Conservation (phyloP, 2,888 invertebrate genomes). For the Polyploca ridens region DNA sequence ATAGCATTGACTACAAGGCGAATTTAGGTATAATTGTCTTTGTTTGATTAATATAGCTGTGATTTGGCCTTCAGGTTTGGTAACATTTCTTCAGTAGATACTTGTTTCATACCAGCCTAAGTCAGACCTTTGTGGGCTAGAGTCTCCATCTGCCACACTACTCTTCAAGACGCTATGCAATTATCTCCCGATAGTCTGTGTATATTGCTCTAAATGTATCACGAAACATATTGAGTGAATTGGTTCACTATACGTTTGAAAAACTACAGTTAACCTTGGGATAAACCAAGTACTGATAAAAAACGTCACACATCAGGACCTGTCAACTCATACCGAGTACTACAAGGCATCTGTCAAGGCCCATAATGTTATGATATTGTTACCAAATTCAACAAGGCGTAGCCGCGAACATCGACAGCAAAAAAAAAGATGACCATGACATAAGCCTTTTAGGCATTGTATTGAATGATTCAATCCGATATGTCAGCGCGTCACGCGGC, state of each 20-base stretch:
- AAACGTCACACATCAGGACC: neutral
- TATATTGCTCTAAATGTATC: too few species aligned
- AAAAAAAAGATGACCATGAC: slow-evolving; percentile 27
- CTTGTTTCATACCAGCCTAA: neutral
- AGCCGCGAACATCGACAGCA: slow-evolving; percentile 3
- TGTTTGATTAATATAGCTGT: neutral
- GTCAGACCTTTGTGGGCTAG: neutral
- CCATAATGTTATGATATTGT: slow-evolving; percentile 6
- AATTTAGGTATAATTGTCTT: neutral
- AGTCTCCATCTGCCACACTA: neutral
- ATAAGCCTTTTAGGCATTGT: slow-evolving; percentile 22
- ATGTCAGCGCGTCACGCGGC: slow-evolving; percentile 21
- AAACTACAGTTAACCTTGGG: slow-evolving; percentile 4
- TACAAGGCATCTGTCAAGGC: slow-evolving; percentile 2
- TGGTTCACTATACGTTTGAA: too few species aligned
- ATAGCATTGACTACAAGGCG: slow-evolving; percentile 2
- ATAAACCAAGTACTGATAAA: neutral
- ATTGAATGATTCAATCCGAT: slow-evolving; percentile 27
- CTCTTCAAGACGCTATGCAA: too few species aligned
- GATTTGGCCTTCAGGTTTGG: neutral
- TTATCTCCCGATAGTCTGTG: too few species aligned
- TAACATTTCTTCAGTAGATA: neutral
- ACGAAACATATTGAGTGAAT: too few species aligned
- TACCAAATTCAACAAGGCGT: slow-evolving; percentile 8
- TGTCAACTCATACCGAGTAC: neutral